Evolutionary conservation across 2,888 invertebrate species (phyloP).

Genomic region (Tinea pellionella): DNA sequence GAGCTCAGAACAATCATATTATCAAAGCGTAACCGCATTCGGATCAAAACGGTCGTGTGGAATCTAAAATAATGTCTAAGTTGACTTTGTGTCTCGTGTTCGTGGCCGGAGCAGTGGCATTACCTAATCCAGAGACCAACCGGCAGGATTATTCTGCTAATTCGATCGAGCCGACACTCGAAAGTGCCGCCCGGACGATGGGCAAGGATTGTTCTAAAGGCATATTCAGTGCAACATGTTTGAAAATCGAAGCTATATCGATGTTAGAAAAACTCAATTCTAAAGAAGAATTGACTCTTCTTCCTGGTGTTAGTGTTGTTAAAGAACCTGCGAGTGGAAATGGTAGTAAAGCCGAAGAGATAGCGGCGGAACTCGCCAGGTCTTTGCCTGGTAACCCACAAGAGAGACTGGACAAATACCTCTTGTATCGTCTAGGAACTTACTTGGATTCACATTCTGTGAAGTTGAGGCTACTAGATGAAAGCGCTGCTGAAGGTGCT

Average conservation of each 20-base stretch:
- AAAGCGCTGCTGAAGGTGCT: slow-evolving; percentile 69
- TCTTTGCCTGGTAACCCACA: slow-evolving; percentile 82
- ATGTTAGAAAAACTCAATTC: slow-evolving; percentile 49
- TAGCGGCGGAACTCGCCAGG: slow-evolving; percentile 78
- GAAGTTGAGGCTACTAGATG: slow-evolving; percentile 77
- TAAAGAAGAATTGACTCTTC: slow-evolving; percentile 46
- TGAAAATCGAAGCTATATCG: slow-evolving; percentile 57
- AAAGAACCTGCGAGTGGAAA: slow-evolving; percentile 65
- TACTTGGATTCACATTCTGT: slow-evolving; percentile 81
- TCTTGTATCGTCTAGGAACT: slow-evolving; percentile 76
- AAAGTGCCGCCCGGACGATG: slow-evolving; percentile 37
- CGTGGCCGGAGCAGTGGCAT: slow-evolving; percentile 30
- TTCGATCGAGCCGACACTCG: slow-evolving; percentile 30
- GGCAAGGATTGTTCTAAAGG: slow-evolving; percentile 51
- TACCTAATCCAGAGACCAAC: slow-evolving; percentile 44
- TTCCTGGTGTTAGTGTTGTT: slow-evolving; percentile 73
- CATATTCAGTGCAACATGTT: slow-evolving; percentile 51
- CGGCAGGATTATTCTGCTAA: slow-evolving; percentile 24
- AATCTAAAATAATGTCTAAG: slow-evolving; percentile 35
- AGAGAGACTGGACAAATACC: slow-evolving; percentile 79
- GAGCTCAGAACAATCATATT: slow-evolving; percentile 43
- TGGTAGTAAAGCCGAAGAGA: slow-evolving; percentile 74
- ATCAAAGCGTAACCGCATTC: slow-evolving; percentile 50
- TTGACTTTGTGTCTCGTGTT: slow-evolving; percentile 27
- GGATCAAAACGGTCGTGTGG: slow-evolving; percentile 41